Conservation (phyloP, 35 echinoderm and acorn worm species). For the Chiridota heheva region DNA sequence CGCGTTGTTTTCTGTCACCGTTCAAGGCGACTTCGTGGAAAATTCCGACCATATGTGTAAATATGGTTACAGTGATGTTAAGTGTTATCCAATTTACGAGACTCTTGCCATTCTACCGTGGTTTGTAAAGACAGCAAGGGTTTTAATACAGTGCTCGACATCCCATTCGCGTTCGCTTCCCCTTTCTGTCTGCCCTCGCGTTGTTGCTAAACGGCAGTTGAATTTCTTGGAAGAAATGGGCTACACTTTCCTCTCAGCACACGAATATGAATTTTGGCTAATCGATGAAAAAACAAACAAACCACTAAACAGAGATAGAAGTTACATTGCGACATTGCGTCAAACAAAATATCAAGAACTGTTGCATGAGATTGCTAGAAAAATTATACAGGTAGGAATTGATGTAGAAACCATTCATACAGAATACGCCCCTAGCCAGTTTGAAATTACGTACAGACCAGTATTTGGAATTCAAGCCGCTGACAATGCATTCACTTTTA, state of each 20-base stretch:
- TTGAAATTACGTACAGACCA: constrained; percentile 17
- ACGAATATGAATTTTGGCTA: background rate
- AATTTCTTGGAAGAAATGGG: background rate
- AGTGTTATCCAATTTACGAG: background rate
- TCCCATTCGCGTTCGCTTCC: background rate
- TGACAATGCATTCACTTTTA: constrained; percentile 26
- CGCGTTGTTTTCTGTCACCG: too few species aligned
- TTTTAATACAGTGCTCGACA: background rate
- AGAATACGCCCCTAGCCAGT: constrained; percentile 21
- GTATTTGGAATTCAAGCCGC: constrained; percentile 28
- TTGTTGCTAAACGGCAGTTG: background rate
- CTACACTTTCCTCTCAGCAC: background rate
- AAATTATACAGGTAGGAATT: background rate
- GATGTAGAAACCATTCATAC: background rate
- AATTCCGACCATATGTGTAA: too few species aligned
- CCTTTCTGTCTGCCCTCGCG: background rate
- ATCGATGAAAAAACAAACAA: background rate
- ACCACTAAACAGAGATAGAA: background rate
- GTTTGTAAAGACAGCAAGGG: background rate
- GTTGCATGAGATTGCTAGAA: background rate
- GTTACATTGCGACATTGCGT: background rate
- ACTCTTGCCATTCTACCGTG: background rate
- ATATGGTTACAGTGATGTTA: background rate
- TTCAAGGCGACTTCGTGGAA: too few species aligned
- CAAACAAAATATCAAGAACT: background rate